Base-by-base conservation (phyloP, 2,888 invertebrate genomes). In the Hymenopus coronatus region DNA sequence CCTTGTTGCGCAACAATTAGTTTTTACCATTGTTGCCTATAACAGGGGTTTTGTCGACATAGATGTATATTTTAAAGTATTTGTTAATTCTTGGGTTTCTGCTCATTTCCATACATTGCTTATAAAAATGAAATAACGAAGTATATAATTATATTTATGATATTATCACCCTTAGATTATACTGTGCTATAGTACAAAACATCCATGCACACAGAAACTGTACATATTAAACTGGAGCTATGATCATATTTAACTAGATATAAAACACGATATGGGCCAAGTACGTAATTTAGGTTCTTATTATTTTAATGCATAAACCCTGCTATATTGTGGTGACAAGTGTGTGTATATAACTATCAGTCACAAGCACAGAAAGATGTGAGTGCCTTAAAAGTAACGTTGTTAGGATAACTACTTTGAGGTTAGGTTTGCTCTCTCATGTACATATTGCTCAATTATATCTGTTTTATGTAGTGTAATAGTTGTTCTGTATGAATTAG, bases 401-500 rank as follows among this genome's bases (percentile, higher is more conserved):
- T 40, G 9, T 40, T 70, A 70, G 54, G 15, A 70, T 70, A 70
- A 70, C 25, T 70, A 70, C 54, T 70, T 70, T 70, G 54, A 70
- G 54, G 54, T 70, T 70, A 70, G 54, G 54, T 70, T 70, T 70
- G 54, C 54, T 70, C 54, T 70, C 54, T 54, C 82, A 54, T 87
- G 70, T 87, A 54, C 70, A 87, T 81, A 30, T 87, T 87, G 70
- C 70, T 87, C 70, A 87, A 87, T 30, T 28, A 28, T 54, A 70
- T 70, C 82, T 87, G 82, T 40, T 54, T 87, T 81, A 28, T 28
- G 82, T 81, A 87, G 87, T 87, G n/a, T 40, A 40, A 40, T 40
- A 40, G 40, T 40, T 12, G 40, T 40, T 40, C 12, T 40, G 40
- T 54, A 87, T 81, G 30, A 87, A 28, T 84, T 70, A 88, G 54